Conservation (phyloP, 2,797 vertebrate genomes). For the Sciaenops ocellatus region DNA sequence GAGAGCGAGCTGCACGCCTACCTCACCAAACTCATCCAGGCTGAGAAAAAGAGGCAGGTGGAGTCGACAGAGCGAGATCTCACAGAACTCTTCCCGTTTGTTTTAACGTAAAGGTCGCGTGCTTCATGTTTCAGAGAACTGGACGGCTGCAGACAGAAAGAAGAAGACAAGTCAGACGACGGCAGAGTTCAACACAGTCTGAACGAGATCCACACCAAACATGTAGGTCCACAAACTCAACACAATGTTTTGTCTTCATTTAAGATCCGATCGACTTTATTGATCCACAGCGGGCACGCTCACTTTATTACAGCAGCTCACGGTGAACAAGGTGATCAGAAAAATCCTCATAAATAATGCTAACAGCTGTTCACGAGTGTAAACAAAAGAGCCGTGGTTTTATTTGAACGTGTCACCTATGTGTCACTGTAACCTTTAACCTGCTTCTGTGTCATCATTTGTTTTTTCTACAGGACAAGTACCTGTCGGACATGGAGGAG, state of each 20-base stretch:
- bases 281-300: too few relatives aligned
- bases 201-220: conserved; percentile 90
- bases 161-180: conserved; percentile 81
- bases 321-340: too few relatives aligned
- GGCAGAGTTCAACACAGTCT: conserved; percentile 44
- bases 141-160: conserved; percentile 86
- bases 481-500: conserved; percentile 93
- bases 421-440: not conserved
- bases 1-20: conserved; percentile 94
- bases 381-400: too few relatives aligned
- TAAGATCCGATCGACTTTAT: too few relatives aligned
- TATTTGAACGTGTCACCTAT: too few relatives aligned
- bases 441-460: not conserved
- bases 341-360: too few relatives aligned
- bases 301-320: too few relatives aligned
- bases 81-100: too few relatives aligned
- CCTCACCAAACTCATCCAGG: conserved; percentile 91
- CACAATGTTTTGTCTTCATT: too few relatives aligned
- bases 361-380: too few relatives aligned
- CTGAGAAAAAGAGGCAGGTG: conserved; percentile 90
- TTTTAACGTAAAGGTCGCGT: too few relatives aligned
- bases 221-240: conserved; percentile 84
- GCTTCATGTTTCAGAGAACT: conserved; percentile 84
- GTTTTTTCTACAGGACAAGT: conserved; percentile 87
- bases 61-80: too few relatives aligned